Percentiles rank a stretch among this genome's conserved stretches.
Evolutionary conservation across 1,140 invertebrate genomes (phyloP).

Genomic region (Xylocopa sonorina): DNA sequence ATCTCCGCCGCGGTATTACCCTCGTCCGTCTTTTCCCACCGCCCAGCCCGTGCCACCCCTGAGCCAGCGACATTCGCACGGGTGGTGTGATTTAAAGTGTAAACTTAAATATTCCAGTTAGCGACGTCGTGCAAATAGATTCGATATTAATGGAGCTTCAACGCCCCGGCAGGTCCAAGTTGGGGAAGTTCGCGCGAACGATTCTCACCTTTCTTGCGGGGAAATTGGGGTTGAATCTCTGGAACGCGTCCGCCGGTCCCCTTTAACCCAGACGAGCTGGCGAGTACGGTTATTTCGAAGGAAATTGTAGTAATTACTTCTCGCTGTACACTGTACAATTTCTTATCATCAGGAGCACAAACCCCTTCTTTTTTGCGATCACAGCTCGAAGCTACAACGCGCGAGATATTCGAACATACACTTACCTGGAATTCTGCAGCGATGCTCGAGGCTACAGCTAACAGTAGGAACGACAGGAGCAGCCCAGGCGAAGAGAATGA

Average conservation of each 20-base stretch:
- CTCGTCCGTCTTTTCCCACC: conserved; percentile 54
- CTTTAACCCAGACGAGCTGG: background rate
- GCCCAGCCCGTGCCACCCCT: background rate
- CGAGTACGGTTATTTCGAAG: background rate
- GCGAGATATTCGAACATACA: background rate
- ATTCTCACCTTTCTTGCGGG: background rate
- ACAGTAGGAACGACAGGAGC: too few species aligned
- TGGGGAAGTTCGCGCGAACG: conserved; percentile 15
- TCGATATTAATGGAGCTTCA: conserved; percentile 73
- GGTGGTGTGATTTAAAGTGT: conserved; percentile 73
- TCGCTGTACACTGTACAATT: too few species aligned
- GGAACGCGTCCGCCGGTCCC: background rate
- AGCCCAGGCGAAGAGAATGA: background rate
- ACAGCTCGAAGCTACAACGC: too few species aligned
- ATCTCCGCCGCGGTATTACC: conserved; percentile 44
- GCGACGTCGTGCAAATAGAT: conserved; percentile 73
- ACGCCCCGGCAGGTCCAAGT: conserved; percentile 3
- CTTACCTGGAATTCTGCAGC: background rate
- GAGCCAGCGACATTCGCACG: conserved; percentile 51
- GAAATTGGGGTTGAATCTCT: background rate
- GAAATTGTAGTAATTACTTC: background rate
- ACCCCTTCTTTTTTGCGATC: too few species aligned
- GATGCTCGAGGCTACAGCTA: too few species aligned
- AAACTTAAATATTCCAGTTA: conserved; percentile 74
- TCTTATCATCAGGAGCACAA: too few species aligned